Evolutionary conservation across 2,888 invertebrate species (phyloP).

Genomic region (Ischnus inquisitorius): DNA sequence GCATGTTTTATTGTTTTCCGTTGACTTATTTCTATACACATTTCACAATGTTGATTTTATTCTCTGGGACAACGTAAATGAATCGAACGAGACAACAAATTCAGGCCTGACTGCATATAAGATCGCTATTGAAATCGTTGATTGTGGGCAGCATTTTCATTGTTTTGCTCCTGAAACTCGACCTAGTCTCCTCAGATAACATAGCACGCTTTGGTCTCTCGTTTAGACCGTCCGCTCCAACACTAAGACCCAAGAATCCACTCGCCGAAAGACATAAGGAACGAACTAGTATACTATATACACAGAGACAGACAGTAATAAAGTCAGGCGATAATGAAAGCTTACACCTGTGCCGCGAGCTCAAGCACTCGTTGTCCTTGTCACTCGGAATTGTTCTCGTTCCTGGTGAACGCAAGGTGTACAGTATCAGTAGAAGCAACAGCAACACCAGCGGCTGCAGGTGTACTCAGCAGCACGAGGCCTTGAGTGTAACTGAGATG

Average conservation of each 20-base stretch:
- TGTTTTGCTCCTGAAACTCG: conserved; percentile 80
- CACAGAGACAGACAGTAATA: conserved; percentile 55
- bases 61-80: no score
- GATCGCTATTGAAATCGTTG: not conserved
- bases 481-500: conserved; percentile 50
- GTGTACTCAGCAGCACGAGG: conserved; percentile 40
- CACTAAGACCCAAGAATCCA: conserved; percentile 36
- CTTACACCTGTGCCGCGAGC: conserved; percentile 60
- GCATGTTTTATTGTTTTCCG: no score
- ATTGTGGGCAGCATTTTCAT: conserved; percentile 79
- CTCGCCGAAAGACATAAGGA: conserved; percentile 39
- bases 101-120: not conserved
- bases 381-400: conserved; percentile 57
- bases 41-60: no score
- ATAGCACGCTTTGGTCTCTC: conserved; percentile 62
- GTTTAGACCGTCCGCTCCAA: conserved; percentile 36
- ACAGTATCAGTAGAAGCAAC: conserved; percentile 37
- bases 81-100: no score
- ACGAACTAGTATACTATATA: conserved; percentile 15
- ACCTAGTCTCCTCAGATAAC: conserved; percentile 81
- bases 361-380: conserved; percentile 46
- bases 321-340: conserved; percentile 74
- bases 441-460: conserved; percentile 19
- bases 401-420: conserved; percentile 27
- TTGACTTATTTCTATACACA: no score